Conservation (phyloP, 2,888 invertebrate species). For the Drosophila anomalata region DNA sequence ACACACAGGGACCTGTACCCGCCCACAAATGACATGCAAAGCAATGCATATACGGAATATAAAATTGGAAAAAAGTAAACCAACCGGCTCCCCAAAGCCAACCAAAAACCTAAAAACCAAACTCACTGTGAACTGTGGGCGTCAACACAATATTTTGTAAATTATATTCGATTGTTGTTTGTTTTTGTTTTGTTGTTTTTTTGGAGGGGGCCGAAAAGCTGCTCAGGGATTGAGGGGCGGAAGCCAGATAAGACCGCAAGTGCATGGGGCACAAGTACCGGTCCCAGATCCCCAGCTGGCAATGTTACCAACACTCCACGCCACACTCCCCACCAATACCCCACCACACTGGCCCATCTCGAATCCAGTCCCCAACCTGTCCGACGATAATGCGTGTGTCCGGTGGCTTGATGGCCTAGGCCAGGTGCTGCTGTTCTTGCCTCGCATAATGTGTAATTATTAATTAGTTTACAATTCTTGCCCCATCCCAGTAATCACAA, state of each 20-base stretch:
- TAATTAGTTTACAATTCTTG: slow-evolving; percentile 40
- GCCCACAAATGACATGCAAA: slow-evolving; percentile 55
- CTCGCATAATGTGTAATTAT: slow-evolving; percentile 45
- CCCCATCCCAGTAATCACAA: slow-evolving; percentile 7
- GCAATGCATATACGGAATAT: slow-evolving; percentile 5
- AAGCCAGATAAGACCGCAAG: slow-evolving; percentile 49
- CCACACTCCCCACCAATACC: background rate
- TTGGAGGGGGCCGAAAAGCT: slow-evolving; percentile 5
- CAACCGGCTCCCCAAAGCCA: slow-evolving; percentile 35
- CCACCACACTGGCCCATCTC: slow-evolving; percentile 1
- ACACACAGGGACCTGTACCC: slow-evolving; percentile 15
- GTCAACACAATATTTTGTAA: slow-evolving; percentile 73
- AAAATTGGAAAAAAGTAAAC: slow-evolving; percentile 12
- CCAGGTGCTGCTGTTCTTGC: slow-evolving; percentile 20
- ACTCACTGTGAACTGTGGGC: slow-evolving; percentile 55
- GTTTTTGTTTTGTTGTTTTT: slow-evolving; percentile 1
- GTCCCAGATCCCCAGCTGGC: slow-evolving; percentile 6
- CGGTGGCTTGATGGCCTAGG: slow-evolving; percentile 20
- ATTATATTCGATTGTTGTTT: slow-evolving; percentile 70
- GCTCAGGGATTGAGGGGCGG: slow-evolving; percentile 57
- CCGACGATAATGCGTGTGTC: slow-evolving; percentile 41
- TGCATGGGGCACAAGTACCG: slow-evolving; percentile 15
- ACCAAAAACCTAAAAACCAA: slow-evolving; percentile 24
- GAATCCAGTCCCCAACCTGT: slow-evolving; percentile 23
- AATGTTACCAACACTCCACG: background rate